A percentile compares a stretch with the other conserved stretches of the same genome.
These are phyloP conservation scores for Dipus sagitta DNA, from an alignment of 2,797 vertebrate species.

Conservation along the genomic window DNA sequence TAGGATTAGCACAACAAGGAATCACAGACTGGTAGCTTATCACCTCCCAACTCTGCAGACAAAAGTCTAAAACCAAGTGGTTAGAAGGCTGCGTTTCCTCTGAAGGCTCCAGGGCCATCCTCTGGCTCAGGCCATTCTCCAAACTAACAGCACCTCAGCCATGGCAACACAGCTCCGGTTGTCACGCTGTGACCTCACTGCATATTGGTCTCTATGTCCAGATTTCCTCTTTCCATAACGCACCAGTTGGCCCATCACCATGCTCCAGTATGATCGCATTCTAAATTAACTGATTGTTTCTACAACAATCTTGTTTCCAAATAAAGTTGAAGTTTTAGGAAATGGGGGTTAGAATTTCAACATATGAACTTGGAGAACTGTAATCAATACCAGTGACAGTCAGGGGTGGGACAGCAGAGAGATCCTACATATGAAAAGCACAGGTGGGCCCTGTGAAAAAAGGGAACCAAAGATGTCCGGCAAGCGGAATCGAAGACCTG, in stretches of 20 bases:
- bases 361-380: neutral
- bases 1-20: neutral
- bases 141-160: neutral
- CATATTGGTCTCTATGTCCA: constrained; percentile 17
- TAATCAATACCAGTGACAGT: neutral
- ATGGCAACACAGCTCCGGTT: neutral
- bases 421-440: neutral
- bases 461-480: neutral
- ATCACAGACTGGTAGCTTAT: neutral
- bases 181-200: neutral
- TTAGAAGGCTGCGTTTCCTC: accelerated
- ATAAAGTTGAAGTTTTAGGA: neutral
- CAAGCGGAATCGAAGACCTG: neutral
- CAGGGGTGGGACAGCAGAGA: neutral
- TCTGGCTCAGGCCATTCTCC: neutral
- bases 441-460: neutral
- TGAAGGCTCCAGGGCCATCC: neutral
- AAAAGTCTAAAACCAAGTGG: neutral
- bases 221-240: neutral
- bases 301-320: neutral
- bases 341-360: neutral
- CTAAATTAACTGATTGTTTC: neutral
- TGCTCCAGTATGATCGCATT: neutral
- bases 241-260: neutral
- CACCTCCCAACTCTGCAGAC: neutral